Evolutionary conservation across 2,888 invertebrate species (phyloP).

Genomic region (Cryptocheilus praepositus): DNA sequence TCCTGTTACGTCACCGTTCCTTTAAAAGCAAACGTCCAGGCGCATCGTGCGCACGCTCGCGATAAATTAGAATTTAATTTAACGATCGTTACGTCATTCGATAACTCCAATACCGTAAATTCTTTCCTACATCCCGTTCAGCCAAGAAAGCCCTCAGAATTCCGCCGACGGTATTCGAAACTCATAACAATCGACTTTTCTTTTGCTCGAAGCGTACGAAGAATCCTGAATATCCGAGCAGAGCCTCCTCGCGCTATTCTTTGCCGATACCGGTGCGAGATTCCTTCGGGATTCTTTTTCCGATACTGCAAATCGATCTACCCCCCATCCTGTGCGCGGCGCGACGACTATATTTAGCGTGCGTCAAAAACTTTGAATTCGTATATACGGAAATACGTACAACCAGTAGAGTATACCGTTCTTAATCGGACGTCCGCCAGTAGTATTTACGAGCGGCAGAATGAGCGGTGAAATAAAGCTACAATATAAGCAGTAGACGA

Average conservation of each 20-base stretch:
- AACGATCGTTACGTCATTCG: conserved; percentile 4
- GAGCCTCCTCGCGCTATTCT: conserved; percentile 10
- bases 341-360: no score
- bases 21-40: conserved; percentile 15
- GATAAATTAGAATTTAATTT: conserved; percentile 1
- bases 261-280: conserved; percentile 9
- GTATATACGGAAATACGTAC: neutral
- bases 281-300: conserved; percentile 16
- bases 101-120: neutral
- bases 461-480: no score
- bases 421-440: no score
- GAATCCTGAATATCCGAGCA: conserved; percentile 13
- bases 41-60: neutral
- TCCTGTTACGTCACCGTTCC: conserved; percentile 41
- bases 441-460: no score
- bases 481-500: no score
- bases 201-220: neutral
- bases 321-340: no score
- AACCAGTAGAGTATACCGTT: neutral
- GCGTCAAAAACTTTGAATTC: no score
- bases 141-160: conserved; percentile 1
- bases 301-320: neutral
- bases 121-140: neutral
- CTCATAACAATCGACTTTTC: conserved; percentile 15
- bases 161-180: conserved; percentile 1